These are phyloP conservation scores for Myanophis thanlyinensis DNA, from an alignment of 2,113 vertebrate species.

Conservation along the genomic window DNA sequence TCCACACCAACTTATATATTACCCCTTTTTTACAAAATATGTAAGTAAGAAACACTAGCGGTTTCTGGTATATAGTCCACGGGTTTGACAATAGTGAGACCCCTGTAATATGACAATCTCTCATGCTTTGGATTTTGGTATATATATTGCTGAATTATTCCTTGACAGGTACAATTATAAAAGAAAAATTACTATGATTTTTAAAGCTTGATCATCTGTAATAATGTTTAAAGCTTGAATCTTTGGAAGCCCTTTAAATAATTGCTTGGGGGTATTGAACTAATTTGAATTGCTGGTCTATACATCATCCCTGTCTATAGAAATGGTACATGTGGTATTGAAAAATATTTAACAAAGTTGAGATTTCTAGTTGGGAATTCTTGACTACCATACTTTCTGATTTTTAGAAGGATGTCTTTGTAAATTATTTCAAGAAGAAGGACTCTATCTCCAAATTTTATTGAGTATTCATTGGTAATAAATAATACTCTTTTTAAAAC, in stretches of 20 bases:
- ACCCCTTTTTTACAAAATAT: background rate
- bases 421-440: background rate
- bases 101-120: background rate
- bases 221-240: background rate
- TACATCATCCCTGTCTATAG: background rate
- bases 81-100: background rate
- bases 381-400: background rate
- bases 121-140: background rate
- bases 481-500: background rate
- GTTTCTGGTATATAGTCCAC: background rate
- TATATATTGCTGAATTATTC: background rate
- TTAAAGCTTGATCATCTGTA: background rate
- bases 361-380: background rate
- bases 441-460: background rate
- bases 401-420: background rate
- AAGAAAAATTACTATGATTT: background rate
- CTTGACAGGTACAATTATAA: background rate
- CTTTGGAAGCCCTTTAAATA: background rate
- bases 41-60: background rate
- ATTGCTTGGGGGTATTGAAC: background rate
- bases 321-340: background rate
- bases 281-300: background rate
- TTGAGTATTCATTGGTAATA: background rate
- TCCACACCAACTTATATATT: background rate
- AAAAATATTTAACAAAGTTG: background rate